Base-by-base conservation (phyloP, 2,888 invertebrate species). In the Stenchaetothrips biformis region DNA sequence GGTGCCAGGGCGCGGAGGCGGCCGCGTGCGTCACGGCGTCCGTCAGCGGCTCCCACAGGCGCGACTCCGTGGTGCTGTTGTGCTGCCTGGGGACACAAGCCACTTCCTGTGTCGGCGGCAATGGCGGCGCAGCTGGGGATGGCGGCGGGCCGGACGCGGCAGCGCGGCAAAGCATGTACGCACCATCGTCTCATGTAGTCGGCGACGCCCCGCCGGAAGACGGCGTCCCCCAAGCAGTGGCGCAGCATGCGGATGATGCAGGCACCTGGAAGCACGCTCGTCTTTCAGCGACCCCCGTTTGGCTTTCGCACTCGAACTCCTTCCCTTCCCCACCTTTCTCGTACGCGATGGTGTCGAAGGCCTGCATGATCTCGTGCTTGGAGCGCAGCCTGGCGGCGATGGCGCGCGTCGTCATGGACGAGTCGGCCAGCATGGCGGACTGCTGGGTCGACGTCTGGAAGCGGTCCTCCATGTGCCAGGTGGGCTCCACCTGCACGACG, bases 361-460 rank as follows among this genome's bases (percentile, higher is more conserved):
- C 67, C 67, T 74, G 67, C 67, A 74, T 25, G 67, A 74, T 74
- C 21, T 74, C 67, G 67, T 74, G 67, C 67, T 74, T 74, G 25
- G 67, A 74, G 67, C 21, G 25, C 25, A 74, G 67, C 21, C 25
- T 21, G 9, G 67, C 67, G 67, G 21, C 25, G 21, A 74, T 74
- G 67, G 67, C 67, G 21, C 67, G 67, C 9, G 67, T 74, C 21
- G 25, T 11, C 67, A 7, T 21, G 67, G 21, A 21, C 21, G 67
- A 21, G 67, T 74, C 67, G 21, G 25, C 25, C 25, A 21, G 67
- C 67, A 74, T 21, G 7, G 67, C 25, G 25, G 67, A 25, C 25
- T 74, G 67, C 21, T 25, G 21, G 67, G 25, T 21, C 21, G 9
- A 8, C 21, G 11, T 11, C 67, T 21, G 67, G 67, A 74, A 74